phyloP scores from a whole-genome alignment of 2,113 vertebrate genomes.

The Chloropsis cyanopogon region DNA sequence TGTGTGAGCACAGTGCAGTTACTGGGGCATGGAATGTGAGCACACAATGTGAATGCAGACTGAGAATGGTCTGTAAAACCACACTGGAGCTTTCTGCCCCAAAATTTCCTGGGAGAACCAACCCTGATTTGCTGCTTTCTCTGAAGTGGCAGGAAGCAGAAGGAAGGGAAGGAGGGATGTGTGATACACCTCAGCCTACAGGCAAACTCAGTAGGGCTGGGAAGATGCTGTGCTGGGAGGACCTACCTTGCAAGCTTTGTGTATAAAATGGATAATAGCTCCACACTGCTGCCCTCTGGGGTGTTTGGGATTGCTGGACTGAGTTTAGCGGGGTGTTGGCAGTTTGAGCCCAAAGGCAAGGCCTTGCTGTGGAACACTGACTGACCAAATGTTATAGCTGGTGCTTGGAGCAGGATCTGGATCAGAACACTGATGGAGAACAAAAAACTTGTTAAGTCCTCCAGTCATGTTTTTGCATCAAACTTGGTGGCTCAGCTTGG shows the following conservation, averaged over 20 bases:
- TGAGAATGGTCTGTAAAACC: background rate
- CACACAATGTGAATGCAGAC: background rate
- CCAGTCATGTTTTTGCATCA: background rate
- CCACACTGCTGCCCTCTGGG: fast-evolving
- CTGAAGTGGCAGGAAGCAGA: background rate
- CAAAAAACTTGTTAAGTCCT: background rate
- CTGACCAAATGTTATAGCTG: background rate
- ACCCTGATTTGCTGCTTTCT: background rate
- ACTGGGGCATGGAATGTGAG: background rate
- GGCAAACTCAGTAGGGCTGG: background rate
- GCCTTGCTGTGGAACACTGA: background rate
- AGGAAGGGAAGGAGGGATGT: background rate
- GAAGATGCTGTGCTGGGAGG: background rate
- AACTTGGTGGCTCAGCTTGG: background rate
- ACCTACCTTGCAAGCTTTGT: background rate
- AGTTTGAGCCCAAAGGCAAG: background rate
- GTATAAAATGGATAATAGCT: background rate
- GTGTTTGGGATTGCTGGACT: background rate
- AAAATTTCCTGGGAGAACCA: background rate
- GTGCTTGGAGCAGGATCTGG: background rate
- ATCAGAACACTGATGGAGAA: background rate
- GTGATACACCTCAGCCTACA: background rate
- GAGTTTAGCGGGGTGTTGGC: background rate
- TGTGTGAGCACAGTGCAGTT: background rate
- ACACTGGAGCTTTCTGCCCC: background rate